Evolutionary conservation across 2,888 invertebrate species (phyloP), one percentile per base, ranked within the genome.

Genomic region (Exocentrus adspersus): DNA sequence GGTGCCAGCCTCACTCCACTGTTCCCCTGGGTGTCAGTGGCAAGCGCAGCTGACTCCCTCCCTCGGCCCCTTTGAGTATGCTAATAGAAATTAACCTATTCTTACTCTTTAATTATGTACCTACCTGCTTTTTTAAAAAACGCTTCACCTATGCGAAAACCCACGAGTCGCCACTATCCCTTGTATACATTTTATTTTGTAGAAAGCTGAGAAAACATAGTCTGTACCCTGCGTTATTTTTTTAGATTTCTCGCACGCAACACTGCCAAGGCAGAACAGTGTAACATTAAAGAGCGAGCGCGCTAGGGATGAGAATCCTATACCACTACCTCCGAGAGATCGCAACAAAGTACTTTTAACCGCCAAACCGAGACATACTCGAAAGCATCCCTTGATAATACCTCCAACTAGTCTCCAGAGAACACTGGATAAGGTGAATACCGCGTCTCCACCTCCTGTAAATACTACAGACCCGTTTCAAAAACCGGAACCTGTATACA

Each of bases 361-460:
- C 7, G 86, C 85, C 28, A 87, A 91, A 76, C 88, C 89, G 0
- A 85, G 93, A 10, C 93, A 93, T 78, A 91, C 92, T 60, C 85
- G 94, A 37, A 94, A 92, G 78, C 91, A 93, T 84, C 93, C 94
- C 0, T 83, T 94, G 32, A 89, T 93, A 53, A 90, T 93, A 72
- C 92, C 92, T 2, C 86, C 86, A 16, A 75, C 78, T 7, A 88
- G 87, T 2, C 81, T 89, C 1, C 89, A 88, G 70, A 82, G 88
- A 41, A 89, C 89, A 0, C 76, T 89, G 1, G 88, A 87, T 58
- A 88, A 88, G 32, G 86, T 89, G 67, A 84, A 84, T 41, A 82
- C 81, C 2, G 77, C 82, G 1, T 81, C 84, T 7, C 83, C 84
- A 9, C 77, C 77, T n/a, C 83, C 69, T 1, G 57, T 66, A 6